Evolutionary conservation across 2,797 vertebrate species (phyloP), one percentile per base, ranked within the genome.

Genomic region (Paguma larvata): DNA sequence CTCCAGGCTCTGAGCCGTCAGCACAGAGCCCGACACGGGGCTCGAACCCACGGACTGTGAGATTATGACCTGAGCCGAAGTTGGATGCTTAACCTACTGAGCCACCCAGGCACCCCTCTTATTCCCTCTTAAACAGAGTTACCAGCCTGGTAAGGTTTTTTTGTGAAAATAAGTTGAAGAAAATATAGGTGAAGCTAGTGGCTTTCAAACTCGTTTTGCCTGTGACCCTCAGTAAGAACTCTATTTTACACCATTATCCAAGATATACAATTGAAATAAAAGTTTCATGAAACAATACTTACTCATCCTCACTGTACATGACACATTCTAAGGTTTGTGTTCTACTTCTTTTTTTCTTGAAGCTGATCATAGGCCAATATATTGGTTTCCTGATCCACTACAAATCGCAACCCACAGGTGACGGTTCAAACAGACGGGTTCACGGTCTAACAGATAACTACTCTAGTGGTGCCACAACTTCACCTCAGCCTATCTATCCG

Each of bases 181-280:
- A 85, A 82, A 84, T 92, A 85, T 32, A 27, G 9, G 46, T 85
- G 48, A 95, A 15, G 15, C 67, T 79, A 92, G 48, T 70, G 73
- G 23, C 2, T 93, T 95, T 97, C 59, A 91, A 86, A 53, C 38
- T 72, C 95, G 38, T 94, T 97, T 94, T 92, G 68, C 63, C 21
- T 93, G 34, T 84, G 84, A 84, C 11, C 10, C 75, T 95, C 46
- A 44, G 23, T 63, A 56, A 89, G 68, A 94, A 65, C 13, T 93
- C 30, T 48, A 90, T 65, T 96, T 92, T 93, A 94, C 4, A 86
- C 38, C 12, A 80, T 62, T 95, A 88, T 63, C 27, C 19, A 75
- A 46, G 16, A 62, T 46, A 32, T 48, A 65, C 16, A 89, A 41
- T 73, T 73, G 23, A 89, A 95, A 93, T 86, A 89, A 91, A 92